Evolutionary conservation across 2,113 vertebrate species (phyloP).

Genomic region (Bos indicus): DNA sequence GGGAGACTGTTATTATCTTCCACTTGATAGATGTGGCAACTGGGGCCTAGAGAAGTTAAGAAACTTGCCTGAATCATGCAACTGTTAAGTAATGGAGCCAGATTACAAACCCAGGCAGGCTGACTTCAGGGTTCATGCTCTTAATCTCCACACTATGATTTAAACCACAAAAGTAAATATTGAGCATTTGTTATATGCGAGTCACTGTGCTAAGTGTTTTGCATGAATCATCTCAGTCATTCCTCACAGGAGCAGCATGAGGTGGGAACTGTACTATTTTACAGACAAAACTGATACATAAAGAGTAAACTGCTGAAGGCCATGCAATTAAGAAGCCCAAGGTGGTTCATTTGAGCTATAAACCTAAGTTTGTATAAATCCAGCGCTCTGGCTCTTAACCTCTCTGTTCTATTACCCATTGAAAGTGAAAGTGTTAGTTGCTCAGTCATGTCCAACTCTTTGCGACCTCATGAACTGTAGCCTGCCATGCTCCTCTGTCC

Average conservation of each 20-base stretch:
- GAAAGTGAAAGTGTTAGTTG: background rate
- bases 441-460: background rate
- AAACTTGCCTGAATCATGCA: background rate
- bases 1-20: background rate
- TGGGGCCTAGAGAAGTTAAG: background rate
- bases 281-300: background rate
- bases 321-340: background rate
- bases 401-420: rapidly evolving
- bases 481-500: background rate
- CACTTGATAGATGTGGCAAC: background rate
- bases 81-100: background rate
- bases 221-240: background rate
- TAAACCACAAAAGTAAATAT: background rate
- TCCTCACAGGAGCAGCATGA: background rate
- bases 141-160: background rate
- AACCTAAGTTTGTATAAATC: background rate
- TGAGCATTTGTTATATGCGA: background rate
- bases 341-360: background rate
- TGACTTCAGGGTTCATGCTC: background rate
- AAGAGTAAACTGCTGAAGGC: background rate
- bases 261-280: background rate
- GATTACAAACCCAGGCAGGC: background rate
- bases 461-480: background rate
- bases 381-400: background rate
- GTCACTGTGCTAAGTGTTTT: background rate